phyloP scores from a whole-genome alignment of 2,888 invertebrate genomes.

The Ligdia adustata region DNA sequence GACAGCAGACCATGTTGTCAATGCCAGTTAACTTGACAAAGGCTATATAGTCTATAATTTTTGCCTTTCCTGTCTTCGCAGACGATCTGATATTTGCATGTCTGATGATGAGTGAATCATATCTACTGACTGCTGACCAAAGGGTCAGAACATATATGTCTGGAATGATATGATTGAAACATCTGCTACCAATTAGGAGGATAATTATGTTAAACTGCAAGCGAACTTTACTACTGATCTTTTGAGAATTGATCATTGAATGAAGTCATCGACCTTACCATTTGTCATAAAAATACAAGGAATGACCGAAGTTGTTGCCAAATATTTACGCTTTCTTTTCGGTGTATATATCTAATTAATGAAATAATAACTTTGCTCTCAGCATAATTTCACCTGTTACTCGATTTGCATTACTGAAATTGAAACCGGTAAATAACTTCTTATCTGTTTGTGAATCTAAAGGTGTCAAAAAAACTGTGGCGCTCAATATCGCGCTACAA shows the following conservation, averaged over 20 bases:
- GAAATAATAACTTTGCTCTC: no score
- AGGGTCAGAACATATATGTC: not conserved
- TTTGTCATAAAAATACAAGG: no score
- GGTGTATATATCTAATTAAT: no score
- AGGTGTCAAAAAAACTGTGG: conserved; percentile 6
- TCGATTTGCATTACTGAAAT: conserved; percentile 4
- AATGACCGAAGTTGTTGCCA: no score
- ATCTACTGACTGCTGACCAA: no score
- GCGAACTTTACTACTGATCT: not conserved
- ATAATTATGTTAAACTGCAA: not conserved
- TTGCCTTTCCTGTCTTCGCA: conserved; percentile 16
- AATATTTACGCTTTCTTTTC: no score
- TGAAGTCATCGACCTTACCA: no score
- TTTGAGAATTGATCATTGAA: no score
- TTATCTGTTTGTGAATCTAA: conserved; percentile 8
- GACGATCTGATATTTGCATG: conserved; percentile 18
- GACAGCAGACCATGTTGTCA: no score
- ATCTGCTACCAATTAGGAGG: conserved; percentile 15
- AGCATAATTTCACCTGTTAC: conserved; percentile 4
- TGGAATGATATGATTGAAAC: conserved; percentile 3
- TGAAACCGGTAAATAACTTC: conserved; percentile 8
- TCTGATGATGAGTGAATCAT: conserved; percentile 22
- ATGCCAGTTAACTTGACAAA: no score
- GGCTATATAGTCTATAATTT: conserved; percentile 1
- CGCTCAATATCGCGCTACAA: conserved; percentile 33